Conservation (phyloP, 2,113 vertebrate genomes). For the Tachysurus vachellii region DNA sequence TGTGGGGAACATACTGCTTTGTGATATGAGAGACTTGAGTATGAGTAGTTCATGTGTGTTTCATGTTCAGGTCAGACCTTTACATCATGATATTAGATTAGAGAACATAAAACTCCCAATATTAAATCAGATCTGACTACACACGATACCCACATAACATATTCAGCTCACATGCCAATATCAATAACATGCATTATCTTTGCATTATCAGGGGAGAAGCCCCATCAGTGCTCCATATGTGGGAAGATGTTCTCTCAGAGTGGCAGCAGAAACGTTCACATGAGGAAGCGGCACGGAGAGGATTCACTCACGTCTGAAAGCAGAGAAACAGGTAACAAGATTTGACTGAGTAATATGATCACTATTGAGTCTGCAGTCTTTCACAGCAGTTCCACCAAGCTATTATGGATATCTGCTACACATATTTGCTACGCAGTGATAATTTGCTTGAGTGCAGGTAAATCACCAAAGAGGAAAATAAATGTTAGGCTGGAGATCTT, state of each 20-base stretch:
- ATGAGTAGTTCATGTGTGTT: background rate
- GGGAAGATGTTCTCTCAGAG: slow-evolving; percentile 97
- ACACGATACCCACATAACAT: background rate
- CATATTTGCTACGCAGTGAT: slow-evolving; percentile 10
- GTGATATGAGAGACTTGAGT: background rate
- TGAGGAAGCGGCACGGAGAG: slow-evolving; percentile 89
- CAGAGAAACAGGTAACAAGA: slow-evolving; percentile 68
- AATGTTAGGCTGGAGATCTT: slow-evolving; percentile 27
- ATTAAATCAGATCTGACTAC: background rate
- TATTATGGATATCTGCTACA: background rate
- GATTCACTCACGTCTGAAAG: slow-evolving; percentile 62
- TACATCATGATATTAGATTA: background rate
- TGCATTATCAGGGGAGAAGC: slow-evolving; percentile 85
- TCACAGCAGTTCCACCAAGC: slow-evolving; percentile 5
- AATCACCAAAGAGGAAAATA: slow-evolving; percentile 27
- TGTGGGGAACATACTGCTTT: background rate
- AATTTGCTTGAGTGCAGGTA: slow-evolving; percentile 1
- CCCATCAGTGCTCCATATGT: slow-evolving; percentile 92
- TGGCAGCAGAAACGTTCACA: slow-evolving; percentile 95
- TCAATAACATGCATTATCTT: background rate
- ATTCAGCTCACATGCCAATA: background rate
- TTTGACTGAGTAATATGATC: slow-evolving; percentile 18
- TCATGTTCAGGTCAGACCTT: background rate
- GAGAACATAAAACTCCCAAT: background rate
- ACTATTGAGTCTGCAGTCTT: background rate